phyloP scores from a whole-genome alignment of 2,113 vertebrate genomes.

The Hipposideros armiger region DNA sequence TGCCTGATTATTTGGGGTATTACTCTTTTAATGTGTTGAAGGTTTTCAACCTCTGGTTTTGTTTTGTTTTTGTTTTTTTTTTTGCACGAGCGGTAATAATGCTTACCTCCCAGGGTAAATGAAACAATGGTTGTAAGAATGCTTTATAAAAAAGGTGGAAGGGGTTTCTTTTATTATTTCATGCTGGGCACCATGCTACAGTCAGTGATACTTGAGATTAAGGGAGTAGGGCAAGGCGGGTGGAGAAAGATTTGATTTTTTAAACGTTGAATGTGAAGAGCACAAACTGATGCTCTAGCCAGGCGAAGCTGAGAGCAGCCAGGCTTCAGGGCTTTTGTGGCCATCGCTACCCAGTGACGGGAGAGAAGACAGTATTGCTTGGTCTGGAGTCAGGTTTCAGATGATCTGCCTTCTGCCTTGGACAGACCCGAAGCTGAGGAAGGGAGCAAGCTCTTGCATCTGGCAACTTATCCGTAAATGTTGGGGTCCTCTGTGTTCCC shows the following conservation, averaged over 20 bases:
- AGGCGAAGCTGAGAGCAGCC: not conserved
- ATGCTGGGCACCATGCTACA: not conserved
- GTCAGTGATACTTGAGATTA: not conserved
- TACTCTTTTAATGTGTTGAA: not conserved
- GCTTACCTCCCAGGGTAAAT: not conserved
- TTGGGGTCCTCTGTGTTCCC: slow-evolving; percentile 25
- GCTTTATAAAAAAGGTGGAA: not conserved
- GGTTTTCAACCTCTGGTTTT: slow-evolving; percentile 3
- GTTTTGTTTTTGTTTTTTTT: not conserved
- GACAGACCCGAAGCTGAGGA: not conserved
- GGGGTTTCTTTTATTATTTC: slow-evolving; percentile 5
- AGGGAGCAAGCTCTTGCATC: not conserved
- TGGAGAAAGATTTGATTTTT: not conserved
- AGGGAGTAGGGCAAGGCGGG: not conserved
- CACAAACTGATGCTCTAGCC: not conserved
- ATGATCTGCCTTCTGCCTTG: not conserved
- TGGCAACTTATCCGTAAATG: not conserved
- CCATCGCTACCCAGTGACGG: not conserved
- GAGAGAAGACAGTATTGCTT: slow-evolving; percentile 5
- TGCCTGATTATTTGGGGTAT: slow-evolving; percentile 1
- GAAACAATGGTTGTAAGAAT: not conserved
- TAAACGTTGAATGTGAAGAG: not conserved
- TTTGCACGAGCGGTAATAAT: not conserved
- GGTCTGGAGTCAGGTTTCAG: slow-evolving; percentile 55
- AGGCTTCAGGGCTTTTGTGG: not conserved